Base-by-base conservation (phyloP, 2,113 vertebrate genomes). In the Mastomys coucha region DNA sequence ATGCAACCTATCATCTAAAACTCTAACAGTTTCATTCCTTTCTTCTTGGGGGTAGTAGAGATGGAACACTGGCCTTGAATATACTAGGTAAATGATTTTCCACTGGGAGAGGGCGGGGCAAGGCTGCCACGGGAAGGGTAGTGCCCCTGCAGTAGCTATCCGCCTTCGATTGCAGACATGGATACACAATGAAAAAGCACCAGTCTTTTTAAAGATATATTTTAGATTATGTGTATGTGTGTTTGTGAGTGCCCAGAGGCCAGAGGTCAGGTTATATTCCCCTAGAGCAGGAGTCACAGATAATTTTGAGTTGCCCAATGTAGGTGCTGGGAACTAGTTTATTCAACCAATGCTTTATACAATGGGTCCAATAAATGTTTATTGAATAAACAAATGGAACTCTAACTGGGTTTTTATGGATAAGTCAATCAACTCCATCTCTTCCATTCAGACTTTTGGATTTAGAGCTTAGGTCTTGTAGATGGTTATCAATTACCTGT, bases 131-230 rank as follows among this genome's bases (percentile, higher is more conserved):
- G 31, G 33, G 69, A 67, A 36, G n/a, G 39, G 73, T 49, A 58
- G 33, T 51, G 39, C 31, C 75, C 67, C 24, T 76, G 49, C n/a
- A 60, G 33, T 33, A 51, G 56, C 42, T 82, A 45, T 69, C 36
- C 45, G 75, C 63, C 49, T 88, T 58, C 16, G 28, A 26, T 65
- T 91, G 67, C 65, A 91, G 70, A 87, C 65, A 56, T 81, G 45
- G 76, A 84, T 51, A 86, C 51, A 75, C 88, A 58, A 93, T 77
- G 77, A 91, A 69, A 91, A 76, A 87, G 78, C 56, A 65, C 81
- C 45, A 69, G 82, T 88, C 60, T 58, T 65, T 39, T 56, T 11
- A 6, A 81, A 81, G 19, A 78, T 78, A 31, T 81, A 33, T 56
- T 81, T 81, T 81, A n/a, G 56, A 22, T 81, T 58, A 58, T 26